Evolutionary conservation across 2,113 vertebrate genomes (phyloP), one percentile per base, ranked within the genome.

Genomic region (Sminthopsis crassicaudata): DNA sequence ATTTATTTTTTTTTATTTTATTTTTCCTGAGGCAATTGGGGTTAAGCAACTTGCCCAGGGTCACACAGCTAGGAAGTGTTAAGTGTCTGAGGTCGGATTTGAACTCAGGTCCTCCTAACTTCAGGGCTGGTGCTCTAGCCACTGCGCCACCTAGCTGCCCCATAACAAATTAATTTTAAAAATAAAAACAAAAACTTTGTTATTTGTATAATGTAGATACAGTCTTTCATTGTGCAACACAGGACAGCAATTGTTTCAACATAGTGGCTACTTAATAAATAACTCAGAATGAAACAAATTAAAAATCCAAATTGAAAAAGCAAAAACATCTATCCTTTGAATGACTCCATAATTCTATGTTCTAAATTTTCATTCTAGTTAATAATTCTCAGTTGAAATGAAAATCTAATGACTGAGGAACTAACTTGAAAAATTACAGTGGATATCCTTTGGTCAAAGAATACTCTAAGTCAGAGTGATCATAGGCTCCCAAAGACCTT

Each of bases 221-320:
- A 92, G 55, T 91, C 27, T 90, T 93, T 95, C 57, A 94, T 91
- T 95, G 48, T 91, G 94, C 96, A 53, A 96, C 46, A 60, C 60
- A 93, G 46, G 55, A 53, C 57, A 96, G 91, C 23, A 96, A 97
- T 94, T 95, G 91, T 93, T 95, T 92, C 90, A 94, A 95, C 89
- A 67, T 53, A 97, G 96, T 94, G 95, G 96, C 93, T 60, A 93
- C 84, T 91, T 91, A 54, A 96, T 96, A 95, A 92, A 93, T 95
- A 95, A 97, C 52, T 92, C 53, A 57, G 2, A 93, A 51, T 90
- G 53, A 93, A 95, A 94, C 52, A 84, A 51, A 51, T 51, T 51
- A 51, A 51, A 51, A 51, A 51, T 11, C 10, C 50, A 51, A 51
- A 51, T 51, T 51, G 50, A 51, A 51, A 96, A 96, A 96, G 96